Evolutionary conservation across 2,113 vertebrate species (phyloP).

Genomic region (Thamnophis sirtalis): DNA sequence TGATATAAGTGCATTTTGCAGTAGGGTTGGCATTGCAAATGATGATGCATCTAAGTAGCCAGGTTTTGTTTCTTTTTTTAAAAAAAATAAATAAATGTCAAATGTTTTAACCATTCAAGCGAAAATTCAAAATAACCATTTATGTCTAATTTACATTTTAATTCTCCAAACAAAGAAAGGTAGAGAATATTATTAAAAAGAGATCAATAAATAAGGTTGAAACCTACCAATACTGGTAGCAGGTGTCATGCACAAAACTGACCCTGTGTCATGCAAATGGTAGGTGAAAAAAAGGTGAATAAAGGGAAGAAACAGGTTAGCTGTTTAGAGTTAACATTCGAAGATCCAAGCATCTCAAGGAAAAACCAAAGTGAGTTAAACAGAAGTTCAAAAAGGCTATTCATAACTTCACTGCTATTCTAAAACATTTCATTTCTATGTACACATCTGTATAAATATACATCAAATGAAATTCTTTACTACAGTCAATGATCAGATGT

Average conservation of each 20-base stretch:
- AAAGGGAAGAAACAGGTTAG: slow-evolving; percentile 86
- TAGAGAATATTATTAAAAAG: slow-evolving; percentile 66
- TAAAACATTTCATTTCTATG: slow-evolving; percentile 38
- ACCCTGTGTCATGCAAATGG: slow-evolving; percentile 94
- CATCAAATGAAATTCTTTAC: not conserved
- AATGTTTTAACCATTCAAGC: slow-evolving; percentile 57
- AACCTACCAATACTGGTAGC: slow-evolving; percentile 99
- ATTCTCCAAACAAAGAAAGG: slow-evolving; percentile 66
- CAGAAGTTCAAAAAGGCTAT: slow-evolving; percentile 65
- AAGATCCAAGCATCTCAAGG: slow-evolving; percentile 76
- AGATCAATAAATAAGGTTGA: slow-evolving; percentile 82
- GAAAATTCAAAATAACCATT: slow-evolving; percentile 62
- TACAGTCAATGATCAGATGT: not conserved
- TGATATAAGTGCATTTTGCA: slow-evolving; percentile 63
- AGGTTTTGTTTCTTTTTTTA: slow-evolving; percentile 30
- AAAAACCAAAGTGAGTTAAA: slow-evolving; percentile 74
- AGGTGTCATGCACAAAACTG: slow-evolving; percentile 99
- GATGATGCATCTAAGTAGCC: slow-evolving; percentile 59
- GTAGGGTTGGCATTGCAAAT: slow-evolving; percentile 66
- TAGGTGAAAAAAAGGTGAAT: slow-evolving; percentile 78
- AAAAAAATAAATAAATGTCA: slow-evolving; percentile 31
- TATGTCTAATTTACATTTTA: slow-evolving; percentile 56
- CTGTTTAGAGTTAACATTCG: slow-evolving; percentile 83
- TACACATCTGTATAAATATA: not conserved
- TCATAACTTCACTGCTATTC: slow-evolving; percentile 59